Base-by-base conservation (phyloP, 35 echinoderm and acorn worm genomes). In the Ptychodera flava region DNA sequence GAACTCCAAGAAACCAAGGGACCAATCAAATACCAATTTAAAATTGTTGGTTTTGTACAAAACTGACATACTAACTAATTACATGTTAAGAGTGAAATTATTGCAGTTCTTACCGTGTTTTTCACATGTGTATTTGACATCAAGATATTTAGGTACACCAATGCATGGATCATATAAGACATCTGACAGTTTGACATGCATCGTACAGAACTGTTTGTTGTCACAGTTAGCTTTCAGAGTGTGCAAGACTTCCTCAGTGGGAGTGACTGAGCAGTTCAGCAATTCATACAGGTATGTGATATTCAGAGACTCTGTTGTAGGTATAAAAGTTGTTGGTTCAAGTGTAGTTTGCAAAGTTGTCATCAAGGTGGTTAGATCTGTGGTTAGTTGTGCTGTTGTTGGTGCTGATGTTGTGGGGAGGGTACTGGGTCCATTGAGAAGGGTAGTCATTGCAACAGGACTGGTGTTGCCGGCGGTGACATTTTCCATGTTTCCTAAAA, bases 221-320 rank as follows among this genome's bases (percentile, higher is more conserved):
- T 95, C 93, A 80, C 93, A 95, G 78, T 95, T 95, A 16, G 80
- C 86, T 76, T 95, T 91, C 76, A 95, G 78, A 83, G 89, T 89
- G 33, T 89, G 36, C 14, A 92, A 82, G 80, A 95, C 93, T 29
- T 79, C 76, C 31, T 64, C 45, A 64, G 6, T 64, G 6, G 45
- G 45, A 12, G 45, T 64, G 22, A 64, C 22, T 22, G 45, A 12
- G 22, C 45, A 64, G 45, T 64, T 64, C 6, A 64, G 6, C 45
- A 64, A 22, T 12, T 64, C 45, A 64, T 64, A 64, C 45, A 64
- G 22, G 45, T 64, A 64, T 6, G 45, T 64, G 45, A 64, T 64
- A 64, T 64, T 64, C 45, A 64, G 22, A 64, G 6, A 64, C 45
- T 64, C 6, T 22, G 45, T 64, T 12, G 45, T 64, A 12, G 45